A percentile compares a stretch with the other conserved stretches of the same genome.
phyloP scores from a whole-genome alignment of 2,797 vertebrate species.

The Miichthys miiuy region DNA sequence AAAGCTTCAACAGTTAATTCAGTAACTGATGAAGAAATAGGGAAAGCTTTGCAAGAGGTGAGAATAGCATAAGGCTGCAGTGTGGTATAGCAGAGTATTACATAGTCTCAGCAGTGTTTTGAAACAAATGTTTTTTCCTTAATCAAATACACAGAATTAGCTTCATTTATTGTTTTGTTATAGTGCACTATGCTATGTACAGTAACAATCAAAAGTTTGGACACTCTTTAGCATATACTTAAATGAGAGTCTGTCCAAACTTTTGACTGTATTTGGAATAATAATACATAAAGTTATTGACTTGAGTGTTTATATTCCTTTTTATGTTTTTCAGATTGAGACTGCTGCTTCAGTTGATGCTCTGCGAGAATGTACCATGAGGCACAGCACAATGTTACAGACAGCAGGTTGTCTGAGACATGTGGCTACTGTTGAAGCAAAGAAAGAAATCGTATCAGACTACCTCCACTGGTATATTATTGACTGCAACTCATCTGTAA shows the following conservation, averaged over 20 bases:
- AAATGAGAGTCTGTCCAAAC: too few relatives aligned
- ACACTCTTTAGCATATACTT: too few relatives aligned
- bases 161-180: conserved; percentile 6
- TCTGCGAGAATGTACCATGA: conserved; percentile 19
- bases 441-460: conserved; percentile 20
- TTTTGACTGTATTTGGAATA: too few relatives aligned
- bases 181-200: neutral
- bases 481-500: conserved; percentile 25
- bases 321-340: conserved; percentile 35
- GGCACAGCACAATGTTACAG: conserved; percentile 37
- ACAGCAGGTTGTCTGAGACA: conserved; percentile 23
- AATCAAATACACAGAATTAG: neutral
- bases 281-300: neutral
- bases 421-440: neutral
- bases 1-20: conserved; percentile 37
- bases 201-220: too few relatives aligned
- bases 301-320: neutral
- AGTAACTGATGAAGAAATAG: conserved; percentile 54
- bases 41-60: conserved; percentile 47
- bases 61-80: neutral
- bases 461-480: conserved; percentile 29
- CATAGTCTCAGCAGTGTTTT: conserved; percentile 5
- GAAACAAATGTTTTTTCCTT: conserved; percentile 1
- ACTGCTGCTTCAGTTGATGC: conserved; percentile 33
- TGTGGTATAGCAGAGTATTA: neutral